Percentiles rank a stretch among this genome's conserved stretches.
Evolutionary conservation across 2,888 invertebrate genomes (phyloP).

Genomic region (Drosophila testacea): DNA sequence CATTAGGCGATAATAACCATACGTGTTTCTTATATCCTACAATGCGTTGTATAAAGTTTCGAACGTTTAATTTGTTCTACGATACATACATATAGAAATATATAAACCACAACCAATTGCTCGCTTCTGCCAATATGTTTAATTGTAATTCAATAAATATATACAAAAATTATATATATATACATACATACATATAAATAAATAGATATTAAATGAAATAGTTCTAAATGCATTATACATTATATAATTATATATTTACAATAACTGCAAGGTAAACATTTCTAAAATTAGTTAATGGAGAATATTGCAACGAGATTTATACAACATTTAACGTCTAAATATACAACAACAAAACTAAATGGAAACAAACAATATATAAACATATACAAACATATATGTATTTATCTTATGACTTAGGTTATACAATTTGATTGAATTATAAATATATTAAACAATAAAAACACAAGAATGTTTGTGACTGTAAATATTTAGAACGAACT

Average conservation of each 20-base stretch:
- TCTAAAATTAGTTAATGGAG: slow-evolving; percentile 22
- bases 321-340: slow-evolving; percentile 18
- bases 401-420: slow-evolving; percentile 59
- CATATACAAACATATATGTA: slow-evolving; percentile 19
- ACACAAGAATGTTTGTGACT: background rate
- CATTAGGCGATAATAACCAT: slow-evolving; percentile 16
- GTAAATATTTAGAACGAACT: slow-evolving; percentile 13
- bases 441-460: slow-evolving; percentile 9
- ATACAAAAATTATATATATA: slow-evolving; percentile 23
- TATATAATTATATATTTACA: slow-evolving; percentile 13
- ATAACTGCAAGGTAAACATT: slow-evolving; percentile 23
- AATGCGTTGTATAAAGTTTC: slow-evolving; percentile 29
- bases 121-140: slow-evolving; percentile 73
- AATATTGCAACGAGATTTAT: slow-evolving; percentile 34
- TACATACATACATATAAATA: slow-evolving; percentile 17
- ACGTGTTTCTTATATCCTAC: slow-evolving; percentile 25
- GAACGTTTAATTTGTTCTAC: slow-evolving; percentile 30
- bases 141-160: slow-evolving; percentile 42
- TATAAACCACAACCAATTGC: slow-evolving; percentile 59
- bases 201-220: slow-evolving; percentile 24
- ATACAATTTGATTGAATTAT: slow-evolving; percentile 38
- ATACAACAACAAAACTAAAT: slow-evolving; percentile 8
- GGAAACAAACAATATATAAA: background rate
- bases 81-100: slow-evolving; percentile 17
- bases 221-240: slow-evolving; percentile 20